Base-by-base conservation (phyloP, 2,113 vertebrate species). In the Hystrix brachyura region DNA sequence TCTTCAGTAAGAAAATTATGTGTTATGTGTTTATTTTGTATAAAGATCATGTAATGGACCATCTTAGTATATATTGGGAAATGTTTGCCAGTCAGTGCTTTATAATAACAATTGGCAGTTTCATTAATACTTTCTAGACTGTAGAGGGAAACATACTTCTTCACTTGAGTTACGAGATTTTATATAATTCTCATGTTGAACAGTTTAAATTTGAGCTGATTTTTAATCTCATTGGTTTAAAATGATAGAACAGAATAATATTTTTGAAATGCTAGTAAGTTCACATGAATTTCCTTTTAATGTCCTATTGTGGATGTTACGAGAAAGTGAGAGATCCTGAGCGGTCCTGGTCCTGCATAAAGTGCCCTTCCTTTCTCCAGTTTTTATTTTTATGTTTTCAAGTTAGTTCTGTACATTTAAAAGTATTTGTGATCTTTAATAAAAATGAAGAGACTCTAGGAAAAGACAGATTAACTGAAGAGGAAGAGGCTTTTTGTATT, bases 351-450 rank as follows among this genome's bases (percentile, higher is more conserved):
- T 72, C 67, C 94, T 83, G 59, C 90, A 59, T 18, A 89, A 79
- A 91, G 46, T 95, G 11, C 25, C 48, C 57, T 64, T 34, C 17
- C 21, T 38, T 89, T 86, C 38, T 93, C 51, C 4, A 15, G 71
- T 57, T 90, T 94, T 94, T 90, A 57, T 93, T 88, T 96, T 97
- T 92, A 87, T 60, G 53, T 95, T 96, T 97, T 93, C 59, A 94
- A 67, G 62, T 95, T 96, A 59, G 51, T 93, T 90, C 6, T 48
- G 48, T 93, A 19, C 74, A 90, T 32, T 92, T 96, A 83, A 91
- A 38, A 11, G 17, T 95, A 19, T 86, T 93, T 93, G 4, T 14
- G 2, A 32, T 93, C 34, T 72, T 95, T 95, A 48, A 69, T 60
- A 87, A 85, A 84, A 67, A 34, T 91, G 19, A 91, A 82, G 32